Conservation (phyloP, 2,888 invertebrate genomes). For the Cactoblastis cactorum region DNA sequence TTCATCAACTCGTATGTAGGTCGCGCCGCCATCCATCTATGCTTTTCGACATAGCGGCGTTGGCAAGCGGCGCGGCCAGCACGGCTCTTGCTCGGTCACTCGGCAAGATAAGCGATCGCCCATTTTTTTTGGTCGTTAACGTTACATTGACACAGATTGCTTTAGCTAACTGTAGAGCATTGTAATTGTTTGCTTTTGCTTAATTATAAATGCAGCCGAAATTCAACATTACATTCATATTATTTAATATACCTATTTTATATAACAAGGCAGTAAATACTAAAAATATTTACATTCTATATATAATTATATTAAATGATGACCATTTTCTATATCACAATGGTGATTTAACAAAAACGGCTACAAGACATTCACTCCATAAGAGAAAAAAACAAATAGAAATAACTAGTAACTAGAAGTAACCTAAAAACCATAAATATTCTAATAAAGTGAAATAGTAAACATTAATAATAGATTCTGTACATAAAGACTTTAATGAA, state of each 20-base stretch:
- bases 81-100: constrained; percentile 23
- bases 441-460: not conserved
- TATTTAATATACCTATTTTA: too few species aligned
- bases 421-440: not conserved
- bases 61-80: constrained; percentile 31
- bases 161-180: constrained; percentile 20
- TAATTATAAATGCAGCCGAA: too few species aligned
- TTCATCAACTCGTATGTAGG: constrained; percentile 58
- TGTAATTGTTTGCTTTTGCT: not conserved
- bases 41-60: constrained; percentile 53
- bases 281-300: too few species aligned
- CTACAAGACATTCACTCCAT: too few species aligned
- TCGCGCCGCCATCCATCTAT: constrained; percentile 46
- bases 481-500: not conserved
- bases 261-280: too few species aligned
- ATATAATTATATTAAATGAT: too few species aligned
- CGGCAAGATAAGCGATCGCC: constrained; percentile 41
- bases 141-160: constrained; percentile 51
- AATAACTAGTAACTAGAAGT: not conserved
- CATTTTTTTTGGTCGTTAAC: constrained; percentile 46
- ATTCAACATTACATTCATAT: too few species aligned
- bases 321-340: too few species aligned
- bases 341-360: too few species aligned
- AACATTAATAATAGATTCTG: not conserved
- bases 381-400: not conserved